Evolutionary conservation across 35 echinoderm and acorn worm species (phyloP), one percentile per base, ranked within the genome.

Genomic region (Ophiothrix spiculata): DNA sequence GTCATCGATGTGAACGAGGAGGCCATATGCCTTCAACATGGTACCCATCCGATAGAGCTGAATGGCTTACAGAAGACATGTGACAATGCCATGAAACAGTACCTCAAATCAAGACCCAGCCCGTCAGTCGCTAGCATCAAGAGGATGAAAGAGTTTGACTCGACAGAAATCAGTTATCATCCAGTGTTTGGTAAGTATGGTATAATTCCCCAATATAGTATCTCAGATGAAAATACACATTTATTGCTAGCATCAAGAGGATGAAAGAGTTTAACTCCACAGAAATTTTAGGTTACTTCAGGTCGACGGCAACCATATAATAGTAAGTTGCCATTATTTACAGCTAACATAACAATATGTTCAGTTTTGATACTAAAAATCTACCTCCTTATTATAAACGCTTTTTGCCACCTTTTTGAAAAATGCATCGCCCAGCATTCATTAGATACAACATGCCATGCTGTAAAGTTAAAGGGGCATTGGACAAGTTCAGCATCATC

Each of bases 41-140:
- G 88, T 40, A 86, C 88, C 35, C 79, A 84, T 49, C 91, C 92
- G 17, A 39, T 81, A 0, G 95, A 98, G 6, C 64, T 98, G 0
- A 78, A 87, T 13, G 75, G 78, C n/a, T 83, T 94, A 37, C 77
- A 90, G 12, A 80, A 80, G 39, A 89, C 88, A 0, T 87, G 84
- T 37, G 0, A 37, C 31, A 98, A 98, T 45, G 95, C 95, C 38
- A 84, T 88, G 35, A 91, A 91, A 45, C 92, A 94, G 33, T 98
- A 94, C 76, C 40, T 91, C 39, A 98, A 88, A 79, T 94, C 95
- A 0, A 64, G 95, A 82, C 95, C 95, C 32, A 74, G 81, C 35
- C 91, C 95, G 15, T 93, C 95, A 6, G 28, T 89, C 34, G 95
- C 91, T 21, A 98, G 95, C 74, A 74, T 98, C 54, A 98, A 98